Evolutionary conservation across 2,797 vertebrate genomes (phyloP).

Genomic region (Tapirus indicus): DNA sequence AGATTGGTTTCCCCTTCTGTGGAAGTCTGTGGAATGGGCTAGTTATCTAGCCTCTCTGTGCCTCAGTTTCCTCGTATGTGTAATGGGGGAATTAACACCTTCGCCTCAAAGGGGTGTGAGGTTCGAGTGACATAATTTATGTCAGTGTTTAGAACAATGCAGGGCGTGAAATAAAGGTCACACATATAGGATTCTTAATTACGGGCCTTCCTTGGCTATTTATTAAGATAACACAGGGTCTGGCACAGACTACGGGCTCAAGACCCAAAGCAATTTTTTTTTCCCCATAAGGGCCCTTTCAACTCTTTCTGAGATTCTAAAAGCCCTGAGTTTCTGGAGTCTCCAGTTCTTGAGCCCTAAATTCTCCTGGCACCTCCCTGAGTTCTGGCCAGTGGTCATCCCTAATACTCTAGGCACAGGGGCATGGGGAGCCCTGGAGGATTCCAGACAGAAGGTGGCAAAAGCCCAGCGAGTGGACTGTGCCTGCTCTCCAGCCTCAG

Average conservation of each 20-base stretch:
- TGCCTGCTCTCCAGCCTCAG: neutral
- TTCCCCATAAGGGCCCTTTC: neutral
- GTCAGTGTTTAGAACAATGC: neutral
- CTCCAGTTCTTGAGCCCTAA: neutral
- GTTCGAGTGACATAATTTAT: neutral
- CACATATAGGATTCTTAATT: neutral
- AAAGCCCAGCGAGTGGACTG: constrained; percentile 9
- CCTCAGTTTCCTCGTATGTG: neutral
- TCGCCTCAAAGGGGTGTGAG: neutral
- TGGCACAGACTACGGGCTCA: neutral
- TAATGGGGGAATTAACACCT: neutral
- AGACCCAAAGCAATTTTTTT: neutral
- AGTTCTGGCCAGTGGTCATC: neutral
- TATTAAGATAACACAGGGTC: neutral
- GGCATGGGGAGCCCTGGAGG: neutral
- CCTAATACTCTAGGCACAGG: neutral
- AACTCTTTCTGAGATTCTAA: constrained; percentile 14
- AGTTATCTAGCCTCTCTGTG: neutral
- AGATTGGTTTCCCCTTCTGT: neutral
- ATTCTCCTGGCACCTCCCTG: neutral
- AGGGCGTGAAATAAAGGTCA: neutral
- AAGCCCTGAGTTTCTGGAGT: neutral
- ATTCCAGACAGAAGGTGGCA: constrained; percentile 1
- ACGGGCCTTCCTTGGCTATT: neutral
- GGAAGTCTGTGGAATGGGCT: neutral